phyloP scores from a whole-genome alignment of 2,888 invertebrate genomes.

The Griposia aprilina region DNA sequence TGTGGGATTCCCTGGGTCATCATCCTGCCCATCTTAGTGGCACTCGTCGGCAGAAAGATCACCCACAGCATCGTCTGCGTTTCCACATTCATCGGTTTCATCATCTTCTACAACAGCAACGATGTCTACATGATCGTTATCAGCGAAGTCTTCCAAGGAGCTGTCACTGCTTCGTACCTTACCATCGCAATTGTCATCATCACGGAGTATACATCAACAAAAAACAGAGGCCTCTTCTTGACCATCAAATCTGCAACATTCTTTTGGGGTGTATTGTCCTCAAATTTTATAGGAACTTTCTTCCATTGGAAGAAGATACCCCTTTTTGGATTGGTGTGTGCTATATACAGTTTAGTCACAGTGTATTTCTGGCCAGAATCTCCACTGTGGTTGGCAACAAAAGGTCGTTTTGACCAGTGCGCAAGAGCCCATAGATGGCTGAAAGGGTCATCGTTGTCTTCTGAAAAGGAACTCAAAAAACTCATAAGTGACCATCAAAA shows the following conservation, averaged over 20 bases:
- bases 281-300: constrained; percentile 72
- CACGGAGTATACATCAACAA: constrained; percentile 50
- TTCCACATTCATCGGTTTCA: constrained; percentile 40
- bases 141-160: constrained; percentile 63
- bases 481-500: constrained; percentile 34
- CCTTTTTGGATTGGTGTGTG: constrained; percentile 57
- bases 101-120: constrained; percentile 58
- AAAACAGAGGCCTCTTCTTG: constrained; percentile 65
- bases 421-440: constrained; percentile 62
- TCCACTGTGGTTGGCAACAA: constrained; percentile 66
- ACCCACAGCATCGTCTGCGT: constrained; percentile 42
- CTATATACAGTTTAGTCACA: constrained; percentile 53
- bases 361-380: constrained; percentile 71
- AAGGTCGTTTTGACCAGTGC: constrained; percentile 49
- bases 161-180: constrained; percentile 42
- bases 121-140: constrained; percentile 63
- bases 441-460: constrained; percentile 53
- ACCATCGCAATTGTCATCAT: constrained; percentile 38
- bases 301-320: constrained; percentile 70
- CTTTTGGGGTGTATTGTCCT: constrained; percentile 49
- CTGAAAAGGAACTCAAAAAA: constrained; percentile 57
- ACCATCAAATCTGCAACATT: constrained; percentile 66
- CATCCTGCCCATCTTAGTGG: constrained; percentile 44
- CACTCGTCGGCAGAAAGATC: constrained; percentile 50
- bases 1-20: constrained; percentile 50